Conservation (phyloP, 2,113 vertebrate species). For the Coregonus clupeaformis region DNA sequence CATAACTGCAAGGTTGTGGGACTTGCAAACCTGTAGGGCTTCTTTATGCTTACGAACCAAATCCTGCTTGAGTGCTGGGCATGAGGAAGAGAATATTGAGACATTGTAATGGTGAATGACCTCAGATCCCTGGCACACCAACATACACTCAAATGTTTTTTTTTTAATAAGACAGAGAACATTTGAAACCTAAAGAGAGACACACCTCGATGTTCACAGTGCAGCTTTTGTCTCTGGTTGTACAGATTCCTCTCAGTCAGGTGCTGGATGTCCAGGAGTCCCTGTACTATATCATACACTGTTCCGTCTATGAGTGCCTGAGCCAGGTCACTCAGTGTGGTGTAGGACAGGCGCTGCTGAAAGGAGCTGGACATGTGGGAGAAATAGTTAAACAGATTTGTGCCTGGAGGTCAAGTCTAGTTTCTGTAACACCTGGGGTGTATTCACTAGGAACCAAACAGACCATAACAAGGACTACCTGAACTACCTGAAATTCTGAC, state of each 20-base stretch:
- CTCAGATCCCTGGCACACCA: not conserved
- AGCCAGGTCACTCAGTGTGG: slow-evolving; percentile 88
- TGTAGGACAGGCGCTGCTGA: slow-evolving; percentile 91
- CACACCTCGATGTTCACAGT: slow-evolving; percentile 88
- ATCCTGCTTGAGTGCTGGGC: slow-evolving; percentile 86
- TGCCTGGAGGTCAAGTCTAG: no score
- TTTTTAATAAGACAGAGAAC: no score
- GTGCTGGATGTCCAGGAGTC: slow-evolving; percentile 92
- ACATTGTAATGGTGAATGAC: not conserved
- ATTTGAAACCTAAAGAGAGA: not conserved
- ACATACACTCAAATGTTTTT: no score
- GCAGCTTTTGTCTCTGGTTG: slow-evolving; percentile 92
- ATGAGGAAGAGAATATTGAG: slow-evolving; percentile 14
- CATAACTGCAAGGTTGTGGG: slow-evolving; percentile 87
- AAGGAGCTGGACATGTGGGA: slow-evolving; percentile 72
- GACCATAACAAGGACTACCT: no score
- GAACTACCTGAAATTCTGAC: no score
- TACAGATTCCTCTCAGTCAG: slow-evolving; percentile 94
- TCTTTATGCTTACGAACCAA: slow-evolving; percentile 86
- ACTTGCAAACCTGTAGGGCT: slow-evolving; percentile 85
- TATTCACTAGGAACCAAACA: no score
- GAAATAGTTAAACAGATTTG: no score
- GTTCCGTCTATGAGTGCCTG: slow-evolving; percentile 89
- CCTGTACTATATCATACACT: slow-evolving; percentile 93
- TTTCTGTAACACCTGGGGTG: no score